Base-by-base conservation (phyloP, 2,797 vertebrate genomes). In the Leptodactylus fallax region DNA sequence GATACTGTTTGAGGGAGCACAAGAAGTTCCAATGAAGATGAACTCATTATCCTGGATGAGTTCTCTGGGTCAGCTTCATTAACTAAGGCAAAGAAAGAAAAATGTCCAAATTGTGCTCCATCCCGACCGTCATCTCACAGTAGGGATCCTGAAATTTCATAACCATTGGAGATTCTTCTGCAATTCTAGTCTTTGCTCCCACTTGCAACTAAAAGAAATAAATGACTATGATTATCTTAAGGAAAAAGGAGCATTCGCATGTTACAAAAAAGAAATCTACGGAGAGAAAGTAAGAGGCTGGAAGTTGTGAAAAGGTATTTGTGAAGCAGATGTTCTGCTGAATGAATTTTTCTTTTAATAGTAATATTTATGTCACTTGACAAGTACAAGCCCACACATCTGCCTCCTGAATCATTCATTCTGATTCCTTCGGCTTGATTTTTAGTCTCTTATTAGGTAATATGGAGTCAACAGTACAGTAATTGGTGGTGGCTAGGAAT, bases 1-100 rank as follows among this genome's bases (percentile, higher is more conserved):
- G n/a, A 23, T 17, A 25, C 10, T 74, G 7, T 74, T 13, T n/a
- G n/a, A 53, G 11, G 16, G 25, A 56, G n/a, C 47, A 67, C 14
- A 71, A 71, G 25, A 36, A n/a, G 67, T 72, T 72, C 17, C 17
- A 0, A 58, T 71, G 63, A 71, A 80, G 69, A 80, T 45, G 7
- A 85, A 21, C 27, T 79, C 21, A 71, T 71, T 86, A 80, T 79
- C 14, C 49, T 51, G 69, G 63, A 72, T 58, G 36, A 25, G 12
- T 56, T 86, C 45, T 79, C 51, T 14, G 10, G 85, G 61, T 79
- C 51, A 58, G 11, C 69, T 25, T n/a, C 63, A 55, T 71, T 86
- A 80, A 21, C 60, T 19, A 56, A 67, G 8, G 60, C 17, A 67
- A 65, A 21, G 74, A 58, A 80, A 3, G 60, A 86, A 69, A 27